A percentile compares a stretch with the other conserved stretches of the same genome.
Conservation (phyloP, 2,888 invertebrate species). For the Hydrotaea diabolus region DNA sequence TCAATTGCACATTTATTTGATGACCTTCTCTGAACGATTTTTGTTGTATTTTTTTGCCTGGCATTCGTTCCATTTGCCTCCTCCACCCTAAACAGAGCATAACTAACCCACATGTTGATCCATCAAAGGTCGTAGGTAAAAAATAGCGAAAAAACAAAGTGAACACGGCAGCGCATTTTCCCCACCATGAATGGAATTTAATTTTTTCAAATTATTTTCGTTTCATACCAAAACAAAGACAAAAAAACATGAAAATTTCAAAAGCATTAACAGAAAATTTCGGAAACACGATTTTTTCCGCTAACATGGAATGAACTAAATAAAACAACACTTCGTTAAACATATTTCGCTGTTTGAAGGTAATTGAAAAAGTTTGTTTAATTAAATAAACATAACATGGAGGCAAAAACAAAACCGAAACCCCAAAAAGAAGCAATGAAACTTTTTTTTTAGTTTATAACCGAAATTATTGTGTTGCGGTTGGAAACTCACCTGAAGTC, state of each 20-base stretch:
- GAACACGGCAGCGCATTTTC: too few relatives aligned
- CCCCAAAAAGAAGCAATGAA: constrained; percentile 2
- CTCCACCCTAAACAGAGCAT: constrained; percentile 18
- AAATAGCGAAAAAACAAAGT: not conserved
- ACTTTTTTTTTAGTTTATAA: constrained; percentile 46
- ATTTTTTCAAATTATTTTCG: not conserved
- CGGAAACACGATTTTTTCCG: not conserved
- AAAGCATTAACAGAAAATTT: constrained; percentile 12
- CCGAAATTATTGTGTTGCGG: constrained; percentile 41
- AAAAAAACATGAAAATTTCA: constrained; percentile 12
- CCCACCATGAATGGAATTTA: too few relatives aligned
- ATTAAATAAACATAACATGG: constrained; percentile 50
- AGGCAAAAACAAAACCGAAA: not conserved
- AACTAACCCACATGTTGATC: constrained; percentile 3
- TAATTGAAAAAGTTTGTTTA: constrained; percentile 63
- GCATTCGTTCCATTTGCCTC: constrained; percentile 3
- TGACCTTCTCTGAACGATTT: not conserved
- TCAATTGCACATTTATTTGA: constrained; percentile 35
- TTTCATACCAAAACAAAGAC: constrained; percentile 7
- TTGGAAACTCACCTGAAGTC: not conserved
- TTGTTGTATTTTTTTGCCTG: not conserved
- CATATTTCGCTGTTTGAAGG: too few relatives aligned
- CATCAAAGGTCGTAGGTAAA: constrained; percentile 39
- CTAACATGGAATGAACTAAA: too few relatives aligned
- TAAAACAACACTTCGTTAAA: too few relatives aligned